Evolutionary conservation across 2,888 invertebrate species (phyloP).

Genomic region (Ochropleura plecta): DNA sequence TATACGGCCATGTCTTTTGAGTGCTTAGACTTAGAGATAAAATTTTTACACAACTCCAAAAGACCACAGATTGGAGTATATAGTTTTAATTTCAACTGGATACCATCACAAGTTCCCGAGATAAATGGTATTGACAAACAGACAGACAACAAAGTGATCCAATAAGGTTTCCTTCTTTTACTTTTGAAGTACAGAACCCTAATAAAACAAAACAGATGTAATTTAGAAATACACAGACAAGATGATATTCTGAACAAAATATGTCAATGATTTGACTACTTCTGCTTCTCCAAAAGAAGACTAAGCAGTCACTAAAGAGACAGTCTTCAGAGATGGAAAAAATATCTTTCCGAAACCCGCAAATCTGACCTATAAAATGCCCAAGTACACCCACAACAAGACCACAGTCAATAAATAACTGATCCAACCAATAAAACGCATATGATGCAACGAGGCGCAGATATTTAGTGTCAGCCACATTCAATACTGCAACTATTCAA

Average conservation of each 20-base stretch:
- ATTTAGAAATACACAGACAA: background rate
- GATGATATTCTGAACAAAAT: background rate
- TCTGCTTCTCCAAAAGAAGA: background rate
- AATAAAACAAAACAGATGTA: too few relatives aligned
- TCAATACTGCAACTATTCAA: constrained; percentile 70
- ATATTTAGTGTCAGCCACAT: constrained; percentile 71
- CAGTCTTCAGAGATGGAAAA: background rate
- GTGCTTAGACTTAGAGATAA: too few relatives aligned
- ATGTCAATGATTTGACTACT: too few relatives aligned
- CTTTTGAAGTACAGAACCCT: too few relatives aligned
- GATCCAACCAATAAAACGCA: constrained; percentile 60
- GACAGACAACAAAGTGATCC: too few relatives aligned
- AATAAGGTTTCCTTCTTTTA: too few relatives aligned
- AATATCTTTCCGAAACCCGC: background rate
- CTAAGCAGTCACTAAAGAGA: background rate
- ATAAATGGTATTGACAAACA: too few relatives aligned
- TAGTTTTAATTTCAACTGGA: too few relatives aligned
- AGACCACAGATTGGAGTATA: too few relatives aligned
- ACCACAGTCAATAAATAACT: constrained; percentile 38
- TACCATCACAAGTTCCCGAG: too few relatives aligned
- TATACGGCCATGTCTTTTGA: too few relatives aligned
- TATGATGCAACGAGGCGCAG: constrained; percentile 55
- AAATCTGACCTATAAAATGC: constrained; percentile 22
- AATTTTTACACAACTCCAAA: too few relatives aligned
- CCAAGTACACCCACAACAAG: constrained; percentile 1